These are phyloP conservation scores for Merops nubicus DNA, from an alignment of 2,113 vertebrate species.

Conservation along the genomic window DNA sequence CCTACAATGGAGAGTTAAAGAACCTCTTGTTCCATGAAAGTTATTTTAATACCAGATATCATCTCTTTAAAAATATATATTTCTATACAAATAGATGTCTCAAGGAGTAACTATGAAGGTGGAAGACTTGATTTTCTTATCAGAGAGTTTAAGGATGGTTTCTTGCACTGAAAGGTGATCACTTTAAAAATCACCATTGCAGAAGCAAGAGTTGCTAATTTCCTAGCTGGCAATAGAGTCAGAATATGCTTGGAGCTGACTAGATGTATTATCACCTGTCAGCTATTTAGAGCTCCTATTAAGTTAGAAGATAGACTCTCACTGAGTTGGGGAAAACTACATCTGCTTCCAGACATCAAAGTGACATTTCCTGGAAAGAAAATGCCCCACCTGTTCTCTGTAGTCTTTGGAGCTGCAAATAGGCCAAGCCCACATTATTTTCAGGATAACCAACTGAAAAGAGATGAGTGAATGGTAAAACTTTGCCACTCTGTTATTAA, in stretches of 20 bases:
- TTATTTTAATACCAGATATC: background rate
- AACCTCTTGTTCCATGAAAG: background rate
- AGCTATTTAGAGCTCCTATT: conserved; percentile 63
- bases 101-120: background rate
- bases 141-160: background rate
- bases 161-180: background rate
- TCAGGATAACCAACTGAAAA: conserved; percentile 37
- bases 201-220: conserved; percentile 3
- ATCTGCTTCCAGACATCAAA: conserved; percentile 61
- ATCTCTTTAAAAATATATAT: background rate
- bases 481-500: background rate
- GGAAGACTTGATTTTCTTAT: background rate
- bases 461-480: background rate
- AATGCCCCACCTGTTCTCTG: conserved; percentile 36
- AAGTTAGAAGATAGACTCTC: conserved; percentile 51
- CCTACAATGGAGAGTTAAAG: background rate
- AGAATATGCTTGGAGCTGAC: conserved; percentile 37
- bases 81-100: background rate
- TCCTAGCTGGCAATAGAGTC: background rate
- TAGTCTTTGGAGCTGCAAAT: conserved; percentile 22
- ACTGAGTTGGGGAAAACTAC: conserved; percentile 18
- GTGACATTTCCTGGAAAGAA: conserved; percentile 65
- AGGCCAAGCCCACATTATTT: conserved; percentile 22
- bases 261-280: conserved; percentile 60
- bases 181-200: background rate